Conservation (phyloP, 2,113 vertebrate species). For the Todiramphus saurophagus region DNA sequence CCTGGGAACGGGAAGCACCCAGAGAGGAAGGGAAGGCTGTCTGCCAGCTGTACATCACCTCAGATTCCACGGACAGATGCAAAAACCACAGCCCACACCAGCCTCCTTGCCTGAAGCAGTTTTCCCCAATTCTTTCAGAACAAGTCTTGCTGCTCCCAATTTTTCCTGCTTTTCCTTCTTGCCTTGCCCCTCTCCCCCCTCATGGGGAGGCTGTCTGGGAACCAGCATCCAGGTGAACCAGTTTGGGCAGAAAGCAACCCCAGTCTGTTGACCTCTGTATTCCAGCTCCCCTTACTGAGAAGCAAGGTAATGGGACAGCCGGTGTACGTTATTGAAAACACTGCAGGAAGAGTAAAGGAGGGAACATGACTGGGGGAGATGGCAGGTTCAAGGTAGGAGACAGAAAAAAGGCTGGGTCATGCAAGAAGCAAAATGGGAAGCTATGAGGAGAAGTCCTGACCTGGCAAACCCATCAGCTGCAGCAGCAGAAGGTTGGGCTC, state of each 20-base stretch:
- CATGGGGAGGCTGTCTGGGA: background rate
- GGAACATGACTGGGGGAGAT: background rate
- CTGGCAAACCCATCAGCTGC: background rate
- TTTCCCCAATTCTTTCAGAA: background rate
- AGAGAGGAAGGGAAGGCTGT: background rate
- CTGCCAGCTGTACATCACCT: background rate
- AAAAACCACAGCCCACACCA: background rate
- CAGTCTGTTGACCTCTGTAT: background rate
- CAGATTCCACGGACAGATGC: background rate
- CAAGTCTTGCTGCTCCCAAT: background rate
- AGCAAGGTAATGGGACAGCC: background rate
- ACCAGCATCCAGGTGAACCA: slow-evolving; percentile 10
- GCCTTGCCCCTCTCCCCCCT: background rate
- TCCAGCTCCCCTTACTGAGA: background rate
- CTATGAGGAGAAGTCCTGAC: background rate
- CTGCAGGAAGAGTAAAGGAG: background rate
- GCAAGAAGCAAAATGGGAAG: background rate
- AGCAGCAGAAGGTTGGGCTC: background rate
- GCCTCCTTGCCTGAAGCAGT: background rate
- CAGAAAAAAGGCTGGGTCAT: background rate
- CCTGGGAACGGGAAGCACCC: background rate
- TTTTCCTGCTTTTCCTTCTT: background rate
- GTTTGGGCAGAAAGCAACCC: background rate
- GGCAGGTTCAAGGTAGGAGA: background rate
- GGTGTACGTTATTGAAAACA: background rate